phyloP scores from a whole-genome alignment of 2,888 invertebrate species.

The Phytoseiulus persimilis region DNA sequence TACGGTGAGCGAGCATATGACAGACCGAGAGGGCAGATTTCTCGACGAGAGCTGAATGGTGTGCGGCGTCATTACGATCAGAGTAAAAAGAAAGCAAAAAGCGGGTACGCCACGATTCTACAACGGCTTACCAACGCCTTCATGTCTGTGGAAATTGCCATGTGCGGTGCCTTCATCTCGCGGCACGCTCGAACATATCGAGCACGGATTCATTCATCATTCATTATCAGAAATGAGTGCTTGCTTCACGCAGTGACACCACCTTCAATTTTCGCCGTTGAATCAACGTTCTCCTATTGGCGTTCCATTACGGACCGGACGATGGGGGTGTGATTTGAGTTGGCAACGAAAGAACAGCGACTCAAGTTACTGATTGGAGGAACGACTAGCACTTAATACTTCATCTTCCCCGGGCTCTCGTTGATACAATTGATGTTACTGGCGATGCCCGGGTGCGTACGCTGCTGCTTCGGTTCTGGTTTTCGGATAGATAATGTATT shows the following conservation, averaged over 20 bases:
- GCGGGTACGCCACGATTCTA: not conserved
- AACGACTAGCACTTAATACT: not conserved
- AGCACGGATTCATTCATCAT: not conserved
- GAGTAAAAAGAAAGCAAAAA: not conserved
- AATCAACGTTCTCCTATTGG: not conserved
- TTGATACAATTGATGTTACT: not conserved
- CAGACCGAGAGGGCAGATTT: not conserved
- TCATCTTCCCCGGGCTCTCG: not conserved
- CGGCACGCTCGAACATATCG: not conserved
- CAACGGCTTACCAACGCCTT: not conserved
- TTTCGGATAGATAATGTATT: not conserved
- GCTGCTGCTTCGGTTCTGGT: not conserved
- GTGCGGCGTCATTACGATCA: not conserved
- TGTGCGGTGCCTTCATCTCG: not conserved
- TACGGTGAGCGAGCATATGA: too few relatives aligned
- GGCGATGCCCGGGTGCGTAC: not conserved
- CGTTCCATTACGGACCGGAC: not conserved
- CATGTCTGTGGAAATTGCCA: not conserved
- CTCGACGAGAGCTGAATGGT: not conserved
- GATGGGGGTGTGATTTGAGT: not conserved
- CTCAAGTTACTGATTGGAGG: not conserved
- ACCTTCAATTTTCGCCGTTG: not conserved
- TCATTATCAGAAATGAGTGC: not conserved
- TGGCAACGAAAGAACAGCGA: not conserved
- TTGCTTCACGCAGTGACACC: not conserved